Evolutionary conservation across 1,140 invertebrate species (phyloP), one percentile per base, ranked within the genome.

Genomic region (Callitettix versicolor): DNA sequence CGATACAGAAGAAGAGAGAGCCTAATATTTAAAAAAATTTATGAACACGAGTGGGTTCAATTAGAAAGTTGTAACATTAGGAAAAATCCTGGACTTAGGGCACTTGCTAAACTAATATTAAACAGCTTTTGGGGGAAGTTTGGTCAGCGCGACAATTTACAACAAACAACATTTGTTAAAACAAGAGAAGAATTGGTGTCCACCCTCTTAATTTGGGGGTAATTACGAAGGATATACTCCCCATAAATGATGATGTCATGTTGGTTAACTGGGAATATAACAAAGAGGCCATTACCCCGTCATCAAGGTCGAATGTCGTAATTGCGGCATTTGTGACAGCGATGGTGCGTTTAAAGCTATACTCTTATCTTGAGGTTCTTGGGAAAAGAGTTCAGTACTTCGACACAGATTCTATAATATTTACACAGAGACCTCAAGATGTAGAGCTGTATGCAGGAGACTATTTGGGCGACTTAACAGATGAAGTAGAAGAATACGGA

Each of bases 331-430:
- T 66, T 48, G 67, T 64, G 1, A 74, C 71, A 1, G 63, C 67
- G 9, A 65, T 68, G 47, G 71, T 68, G 0, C 53, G 71, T 1
- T 51, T 73, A 12, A 64, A 69, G 57, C 60, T 73, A 1, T 73
- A 71, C 49, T 44, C 46, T 14, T 64, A 66, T 49, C 51, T 73
- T 12, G 62, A 70, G 59, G 51, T 59, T 30, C 43, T 73, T 14
- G 62, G 58, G 20, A 36, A 60, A 1, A 41, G 63, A 26, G 65
- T 65, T 3, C 47, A 71, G 2, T 74, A 74, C 55, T 68, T 60
- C 26, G 72, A 73, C 55, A 75, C 71, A 4, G 72, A 73, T 58
- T 59, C 53, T 22, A 46, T 67, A 17, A 63, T 68, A 34, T 69
- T 63, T 43, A 20, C 62, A 2, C 48, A 58, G 9, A 58, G 34